Conservation (phyloP, 1,140 invertebrate species). For the Psilanteris sp. region DNA sequence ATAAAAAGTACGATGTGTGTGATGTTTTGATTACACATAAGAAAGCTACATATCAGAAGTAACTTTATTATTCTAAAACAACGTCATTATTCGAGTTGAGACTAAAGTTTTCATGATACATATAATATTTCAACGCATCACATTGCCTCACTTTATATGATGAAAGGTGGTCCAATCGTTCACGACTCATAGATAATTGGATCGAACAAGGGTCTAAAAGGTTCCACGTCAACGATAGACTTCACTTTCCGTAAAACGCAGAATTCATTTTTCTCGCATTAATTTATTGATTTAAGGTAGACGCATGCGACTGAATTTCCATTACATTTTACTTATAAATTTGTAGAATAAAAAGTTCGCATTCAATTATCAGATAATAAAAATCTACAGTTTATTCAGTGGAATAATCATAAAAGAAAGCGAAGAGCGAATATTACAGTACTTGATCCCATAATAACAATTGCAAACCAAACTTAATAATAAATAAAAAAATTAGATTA, state of each 20-base stretch:
- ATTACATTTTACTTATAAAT: slow-evolving; percentile 14
- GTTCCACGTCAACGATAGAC: slow-evolving; percentile 27
- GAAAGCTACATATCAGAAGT: too few species aligned
- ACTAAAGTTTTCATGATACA: background rate
- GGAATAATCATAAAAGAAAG: slow-evolving; percentile 2
- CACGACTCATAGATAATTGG: slow-evolving; percentile 47
- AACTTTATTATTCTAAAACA: too few species aligned
- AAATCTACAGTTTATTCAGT: background rate
- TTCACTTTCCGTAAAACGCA: slow-evolving; percentile 8
- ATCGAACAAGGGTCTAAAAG: slow-evolving; percentile 47
- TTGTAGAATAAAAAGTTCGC: slow-evolving; percentile 6
- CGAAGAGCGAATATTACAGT: too few species aligned
- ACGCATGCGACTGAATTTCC: slow-evolving; percentile 11
- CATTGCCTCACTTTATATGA: slow-evolving; percentile 32
- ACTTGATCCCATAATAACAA: too few species aligned
- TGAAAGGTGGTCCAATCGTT: slow-evolving; percentile 32
- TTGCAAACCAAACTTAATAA: too few species aligned
- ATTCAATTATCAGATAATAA: slow-evolving; percentile 5
- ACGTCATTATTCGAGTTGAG: too few species aligned
- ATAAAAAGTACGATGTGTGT: too few species aligned
- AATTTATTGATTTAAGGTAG: slow-evolving; percentile 33
- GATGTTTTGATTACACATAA: too few species aligned
- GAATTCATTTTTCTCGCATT: slow-evolving; percentile 44
- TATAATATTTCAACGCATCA: slow-evolving; percentile 26
- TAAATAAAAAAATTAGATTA: too few species aligned